Base-by-base conservation (phyloP, 1,140 invertebrate genomes). In the Orius insidiosus region DNA sequence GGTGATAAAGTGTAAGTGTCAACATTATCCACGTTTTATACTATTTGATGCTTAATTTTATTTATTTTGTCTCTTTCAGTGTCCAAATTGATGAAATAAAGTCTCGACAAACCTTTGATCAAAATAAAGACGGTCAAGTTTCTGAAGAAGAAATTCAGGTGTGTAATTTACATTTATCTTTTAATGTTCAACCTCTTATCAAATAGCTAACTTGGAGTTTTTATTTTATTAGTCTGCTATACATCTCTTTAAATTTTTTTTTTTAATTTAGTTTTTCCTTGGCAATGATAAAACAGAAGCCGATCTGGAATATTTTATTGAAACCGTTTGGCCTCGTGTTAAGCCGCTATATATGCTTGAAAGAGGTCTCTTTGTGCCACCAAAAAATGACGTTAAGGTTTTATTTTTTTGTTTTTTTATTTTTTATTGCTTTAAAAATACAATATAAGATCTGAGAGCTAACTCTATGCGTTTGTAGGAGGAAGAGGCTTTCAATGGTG, bases 91-190 rank as follows among this genome's bases (percentile, higher is more conserved):
- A 70, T 41, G 93, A 97, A 66, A 62, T 98, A 8, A 77, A 80
- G 65, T 68, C 73, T 5, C 72, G 77, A 51, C 65, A 68, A 55
- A 76, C 74, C 35, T 88, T 96, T 69, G 92, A 96, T 65, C 78
- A 76, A 52, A 80, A 96, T 64, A 74, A 75, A 48, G 81, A 97
- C 71, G 88, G 89, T 5, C 69, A 72, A 47, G 84, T 90, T 38
- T 72, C 76, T 35, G 78, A 86, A 44, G 88, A 94, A 55, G 85
- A 94, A 63, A 78, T 80, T 3, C 75, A 80, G 59, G 69, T 73
- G 53, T 53, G 42, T 56, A 1, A 18, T 36, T 36, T 36, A 36
- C 31, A 40, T 34, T 19, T 18, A 47, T 44, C 42, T 31, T 50
- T 30, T 9, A 39, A 30, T 48, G 6, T 37, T n/a, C n/a, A n/a